Percentiles rank a stretch among this genome's conserved stretches.
Evolutionary conservation across 2,797 vertebrate species (phyloP).

Genomic region (Vespertilio murinus): DNA sequence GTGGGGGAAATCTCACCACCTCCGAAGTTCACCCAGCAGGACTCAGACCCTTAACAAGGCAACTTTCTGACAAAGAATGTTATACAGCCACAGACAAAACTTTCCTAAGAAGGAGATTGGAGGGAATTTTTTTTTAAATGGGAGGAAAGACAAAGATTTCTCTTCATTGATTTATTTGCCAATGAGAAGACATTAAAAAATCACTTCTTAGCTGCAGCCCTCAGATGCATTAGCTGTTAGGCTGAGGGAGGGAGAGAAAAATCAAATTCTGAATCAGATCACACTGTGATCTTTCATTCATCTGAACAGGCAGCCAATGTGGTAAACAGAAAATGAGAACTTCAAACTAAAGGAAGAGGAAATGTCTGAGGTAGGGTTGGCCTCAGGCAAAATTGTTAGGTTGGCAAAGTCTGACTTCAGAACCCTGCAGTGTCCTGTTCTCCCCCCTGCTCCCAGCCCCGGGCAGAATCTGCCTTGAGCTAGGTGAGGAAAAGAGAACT

Average conservation of each 20-base stretch:
- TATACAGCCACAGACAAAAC: slow-evolving; percentile 56
- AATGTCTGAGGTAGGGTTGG: neutral
- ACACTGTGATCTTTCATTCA: slow-evolving; percentile 62
- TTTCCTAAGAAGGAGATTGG: slow-evolving; percentile 50
- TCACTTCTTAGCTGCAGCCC: slow-evolving; percentile 61
- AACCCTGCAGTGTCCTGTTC: neutral
- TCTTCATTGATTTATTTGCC: slow-evolving; percentile 59
- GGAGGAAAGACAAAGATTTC: neutral
- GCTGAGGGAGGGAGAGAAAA: slow-evolving; percentile 15
- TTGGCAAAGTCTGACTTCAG: neutral
- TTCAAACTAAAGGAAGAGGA: slow-evolving; percentile 58
- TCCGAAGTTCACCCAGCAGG: slow-evolving; percentile 51
- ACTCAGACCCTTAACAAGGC: slow-evolving; percentile 39
- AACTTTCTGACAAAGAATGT: slow-evolving; percentile 47
- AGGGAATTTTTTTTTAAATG: slow-evolving; percentile 13
- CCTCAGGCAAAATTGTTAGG: neutral
- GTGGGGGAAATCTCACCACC: neutral
- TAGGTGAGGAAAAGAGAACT: neutral
- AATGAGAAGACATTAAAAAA: slow-evolving; percentile 57
- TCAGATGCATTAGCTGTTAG: neutral
- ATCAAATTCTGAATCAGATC: slow-evolving; percentile 44
- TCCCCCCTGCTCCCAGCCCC: neutral
- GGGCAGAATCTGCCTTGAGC: neutral
- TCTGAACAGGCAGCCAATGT: slow-evolving; percentile 58
- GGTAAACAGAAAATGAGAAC: slow-evolving; percentile 74